Evolutionary conservation across 2,888 invertebrate species (phyloP).

Genomic region (Apodemia hepburni): DNA sequence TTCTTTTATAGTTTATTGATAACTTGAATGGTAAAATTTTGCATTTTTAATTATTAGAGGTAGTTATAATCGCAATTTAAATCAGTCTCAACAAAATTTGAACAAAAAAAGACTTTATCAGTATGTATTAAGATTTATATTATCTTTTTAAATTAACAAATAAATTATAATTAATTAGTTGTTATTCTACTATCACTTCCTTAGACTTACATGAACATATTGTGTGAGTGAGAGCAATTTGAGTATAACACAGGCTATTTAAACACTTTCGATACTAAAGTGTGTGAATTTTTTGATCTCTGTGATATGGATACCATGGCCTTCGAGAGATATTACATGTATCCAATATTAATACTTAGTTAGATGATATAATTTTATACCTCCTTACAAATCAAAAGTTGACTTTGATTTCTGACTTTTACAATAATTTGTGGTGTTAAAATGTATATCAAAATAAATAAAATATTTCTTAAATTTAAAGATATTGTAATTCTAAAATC

Average conservation of each 20-base stretch:
- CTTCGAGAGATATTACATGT: too few relatives aligned
- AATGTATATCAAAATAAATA: too few relatives aligned
- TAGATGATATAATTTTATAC: too few relatives aligned
- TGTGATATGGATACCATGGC: too few relatives aligned
- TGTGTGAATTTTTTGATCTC: too few relatives aligned
- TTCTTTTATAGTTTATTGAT: neutral
- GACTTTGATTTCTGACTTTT: too few relatives aligned
- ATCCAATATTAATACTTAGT: too few relatives aligned
- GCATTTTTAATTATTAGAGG: neutral
- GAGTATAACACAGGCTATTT: neutral
- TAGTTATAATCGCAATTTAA: neutral
- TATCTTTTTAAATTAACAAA: neutral
- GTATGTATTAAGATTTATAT: neutral
- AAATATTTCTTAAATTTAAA: too few relatives aligned
- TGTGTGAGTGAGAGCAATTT: neutral
- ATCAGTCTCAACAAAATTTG: neutral
- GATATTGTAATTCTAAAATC: too few relatives aligned
- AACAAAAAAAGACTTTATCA: slow-evolving; percentile 1
- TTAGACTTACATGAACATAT: neutral
- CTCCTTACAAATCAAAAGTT: too few relatives aligned
- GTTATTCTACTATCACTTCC: slow-evolving; percentile 9
- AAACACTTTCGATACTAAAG: neutral
- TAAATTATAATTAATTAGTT: slow-evolving; percentile 7
- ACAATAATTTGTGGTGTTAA: too few relatives aligned
- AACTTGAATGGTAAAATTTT: neutral